Base-by-base conservation (phyloP, 2,888 invertebrate genomes). In the Chalcis sispes region DNA sequence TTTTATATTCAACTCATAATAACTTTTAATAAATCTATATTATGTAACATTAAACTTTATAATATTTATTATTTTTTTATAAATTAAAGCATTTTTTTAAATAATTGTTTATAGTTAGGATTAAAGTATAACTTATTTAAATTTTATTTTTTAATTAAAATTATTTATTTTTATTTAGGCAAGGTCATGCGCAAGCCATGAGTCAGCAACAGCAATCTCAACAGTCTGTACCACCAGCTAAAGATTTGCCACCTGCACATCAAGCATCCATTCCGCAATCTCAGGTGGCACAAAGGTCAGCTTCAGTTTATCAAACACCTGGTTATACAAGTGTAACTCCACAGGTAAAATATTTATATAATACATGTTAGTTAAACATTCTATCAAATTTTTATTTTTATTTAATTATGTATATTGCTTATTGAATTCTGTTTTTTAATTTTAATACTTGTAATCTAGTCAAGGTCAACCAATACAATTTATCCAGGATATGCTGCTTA, bases 221-320 rank as follows among this genome's bases (percentile, higher is more conserved):
- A 50, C 81, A 85, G 7, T 72, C 85, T 13, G 83, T 85, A 46
- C 72, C 83, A 8, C 78, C 84, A 27, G 82, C 82, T 0, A 88
- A 88, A 73, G 88, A 88, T 27, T 77, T 88, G 52, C 85, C 88
- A n/a, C 88, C 88, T 2, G 88, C 88, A 0, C 88, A 88, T 82
- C 88, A 88, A 77, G 88, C 88, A 32, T 89, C 89, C 0, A 74
- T 88, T 76, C 89, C 89, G 23, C 89, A 88, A 67, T 83, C 85
- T 4, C 85, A 85, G 69, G 85, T 84, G 20, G 79, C 82, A 7
- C 81, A 86, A n/a, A 82, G 88, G 72, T 67, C 84, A 1, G 82
- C 81, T 62, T 79, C 85, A 18, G 86, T 88, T 4, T 88, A 86
- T 75, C 87, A 83, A 54, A 81, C 84, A 23, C 64, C 86, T 20